These are phyloP conservation scores for Neoaliturus tenellus DNA, from an alignment of 2,888 invertebrate species.

Conservation along the genomic window DNA sequence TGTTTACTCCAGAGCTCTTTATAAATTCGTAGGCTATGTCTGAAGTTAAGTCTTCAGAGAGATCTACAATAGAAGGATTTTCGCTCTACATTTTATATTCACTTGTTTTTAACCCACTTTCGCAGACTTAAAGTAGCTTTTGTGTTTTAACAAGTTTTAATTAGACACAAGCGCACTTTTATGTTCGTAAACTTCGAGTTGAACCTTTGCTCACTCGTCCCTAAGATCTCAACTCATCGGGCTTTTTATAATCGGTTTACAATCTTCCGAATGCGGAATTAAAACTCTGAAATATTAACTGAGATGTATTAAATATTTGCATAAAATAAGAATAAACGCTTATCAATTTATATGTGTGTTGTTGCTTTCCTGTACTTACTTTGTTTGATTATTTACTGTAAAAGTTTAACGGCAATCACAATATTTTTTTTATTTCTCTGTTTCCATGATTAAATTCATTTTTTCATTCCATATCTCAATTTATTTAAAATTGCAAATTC, in stretches of 20 bases:
- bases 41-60: not conserved
- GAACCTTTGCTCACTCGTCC: not conserved
- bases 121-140: slow-evolving; percentile 12
- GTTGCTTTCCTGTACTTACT: too few relatives aligned
- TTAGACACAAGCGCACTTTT: slow-evolving; percentile 6
- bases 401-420: too few relatives aligned
- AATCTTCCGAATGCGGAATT: not conserved
- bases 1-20: too few relatives aligned
- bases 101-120: not conserved
- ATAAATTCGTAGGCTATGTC: too few relatives aligned
- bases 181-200: slow-evolving; percentile 9
- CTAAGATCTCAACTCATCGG: slow-evolving; percentile 16
- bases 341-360: not conserved
- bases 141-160: slow-evolving; percentile 27
- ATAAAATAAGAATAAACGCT: not conserved
- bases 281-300: not conserved
- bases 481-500: too few relatives aligned
- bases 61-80: not conserved
- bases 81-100: not conserved
- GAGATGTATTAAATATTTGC: not conserved
- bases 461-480: too few relatives aligned
- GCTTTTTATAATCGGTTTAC: slow-evolving; percentile 21
- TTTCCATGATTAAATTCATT: too few relatives aligned
- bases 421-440: too few relatives aligned
- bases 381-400: too few relatives aligned